A percentile compares a stretch with the other conserved stretches of the same genome.
Conservation (phyloP, 1,140 invertebrate genomes). For the Tyrophagus putrescentiae region DNA sequence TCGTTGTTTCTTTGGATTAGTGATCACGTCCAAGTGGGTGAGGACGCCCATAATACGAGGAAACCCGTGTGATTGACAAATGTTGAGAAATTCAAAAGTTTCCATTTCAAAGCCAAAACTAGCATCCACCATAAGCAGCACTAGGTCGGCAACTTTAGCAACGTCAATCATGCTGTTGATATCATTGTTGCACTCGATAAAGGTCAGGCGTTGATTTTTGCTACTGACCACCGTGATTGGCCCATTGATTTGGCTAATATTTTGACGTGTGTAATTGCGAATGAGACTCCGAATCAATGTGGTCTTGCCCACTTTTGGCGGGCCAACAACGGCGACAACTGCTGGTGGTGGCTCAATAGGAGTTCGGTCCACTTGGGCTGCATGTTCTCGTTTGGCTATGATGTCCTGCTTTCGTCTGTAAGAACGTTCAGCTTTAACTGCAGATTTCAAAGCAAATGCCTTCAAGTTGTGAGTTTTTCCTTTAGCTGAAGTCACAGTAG, state of each 20-base stretch:
- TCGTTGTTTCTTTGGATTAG: slow-evolving; percentile 69
- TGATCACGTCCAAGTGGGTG: slow-evolving; percentile 88
- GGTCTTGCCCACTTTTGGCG: slow-evolving; percentile 92
- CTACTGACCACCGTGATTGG: slow-evolving; percentile 75
- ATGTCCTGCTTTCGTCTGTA: slow-evolving; percentile 70
- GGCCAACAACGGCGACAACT: slow-evolving; percentile 85
- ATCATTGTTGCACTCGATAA: slow-evolving; percentile 97
- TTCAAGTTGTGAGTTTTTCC: slow-evolving; percentile 71
- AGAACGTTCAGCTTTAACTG: slow-evolving; percentile 62
- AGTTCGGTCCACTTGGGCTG: slow-evolving; percentile 79
- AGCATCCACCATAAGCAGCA: slow-evolving; percentile 77
- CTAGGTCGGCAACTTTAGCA: slow-evolving; percentile 95
- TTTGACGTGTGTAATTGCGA: slow-evolving; percentile 76
- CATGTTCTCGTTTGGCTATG: slow-evolving; percentile 83
- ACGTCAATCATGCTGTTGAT: slow-evolving; percentile 98
- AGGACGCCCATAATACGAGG: slow-evolving; percentile 93
- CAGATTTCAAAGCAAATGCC: slow-evolving; percentile 88
- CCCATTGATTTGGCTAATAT: slow-evolving; percentile 71
- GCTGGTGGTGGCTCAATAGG: slow-evolving; percentile 71
- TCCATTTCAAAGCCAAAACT: slow-evolving; percentile 99
- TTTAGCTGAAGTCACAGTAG: not conserved
- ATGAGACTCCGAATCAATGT: slow-evolving; percentile 81
- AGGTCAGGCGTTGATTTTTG: slow-evolving; percentile 79
- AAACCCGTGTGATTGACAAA: slow-evolving; percentile 96
- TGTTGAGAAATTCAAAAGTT: slow-evolving; percentile 96